Evolutionary conservation across 1,140 invertebrate genomes (phyloP), one percentile per base, ranked within the genome.

Genomic region (Dinoponera quadriceps): DNA sequence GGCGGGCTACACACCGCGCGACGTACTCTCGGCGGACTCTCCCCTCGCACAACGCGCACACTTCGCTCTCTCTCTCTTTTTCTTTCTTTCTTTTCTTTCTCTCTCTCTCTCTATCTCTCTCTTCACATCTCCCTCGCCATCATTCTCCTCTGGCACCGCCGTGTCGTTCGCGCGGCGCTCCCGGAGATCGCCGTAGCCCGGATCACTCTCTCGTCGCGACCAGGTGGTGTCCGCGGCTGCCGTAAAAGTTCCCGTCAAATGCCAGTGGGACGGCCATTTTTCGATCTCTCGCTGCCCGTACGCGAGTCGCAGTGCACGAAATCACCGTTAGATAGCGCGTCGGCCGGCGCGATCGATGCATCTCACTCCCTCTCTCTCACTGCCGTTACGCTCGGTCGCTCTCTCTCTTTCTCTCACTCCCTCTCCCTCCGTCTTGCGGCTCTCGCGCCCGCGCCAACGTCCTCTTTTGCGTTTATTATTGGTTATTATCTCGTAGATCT

Each of bases 251-350:
- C 74, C 82, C 89, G 87, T 89, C 85, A 83, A 89, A 87, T 54
- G 85, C 74, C 83, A 85, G 88, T 80, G 66, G 66, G 55, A 88
- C 88, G 75, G 88, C 88, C 88, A 90, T 90, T 89, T 89, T 90
- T 89, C 86, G 84, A 88, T 86, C 82, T 88, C 49, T 48, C 72
- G 69, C 68, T n/a, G 5, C 22, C 49, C 65, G 18, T 66, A 74
- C 80, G 83, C 29, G 69, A 81, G 29, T 73, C 80, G 74, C 82
- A 48, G 63, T 89, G 63, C 57, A 29, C 51, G n/a, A 68, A 83
- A 89, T 77, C 80, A 22, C 62, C 88, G 86, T 57, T 7, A 87
- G 88, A 88, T 88, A 85, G 75, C 80, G 86, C 73, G 71, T 2
- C 57, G 33, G 33, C 18, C 49, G 49, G 74, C 3, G 16, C 88